Conservation (phyloP, 2,888 invertebrate species). For the Ctenicera cuprea region DNA sequence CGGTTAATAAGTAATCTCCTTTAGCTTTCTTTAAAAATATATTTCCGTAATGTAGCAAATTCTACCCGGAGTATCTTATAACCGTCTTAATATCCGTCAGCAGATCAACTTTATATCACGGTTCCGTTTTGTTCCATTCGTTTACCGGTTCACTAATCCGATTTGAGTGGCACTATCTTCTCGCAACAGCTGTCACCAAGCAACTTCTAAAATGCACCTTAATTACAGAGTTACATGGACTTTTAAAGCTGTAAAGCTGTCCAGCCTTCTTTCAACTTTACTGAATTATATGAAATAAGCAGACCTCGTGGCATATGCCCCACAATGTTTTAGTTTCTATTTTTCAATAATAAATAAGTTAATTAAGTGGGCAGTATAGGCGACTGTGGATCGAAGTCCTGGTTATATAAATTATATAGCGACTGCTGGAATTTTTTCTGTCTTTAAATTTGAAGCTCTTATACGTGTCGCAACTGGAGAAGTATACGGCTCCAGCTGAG, state of each 20-base stretch:
- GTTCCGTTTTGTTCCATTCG: conserved; percentile 64
- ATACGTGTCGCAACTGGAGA: no score
- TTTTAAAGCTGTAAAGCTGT: background rate
- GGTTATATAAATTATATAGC: no score
- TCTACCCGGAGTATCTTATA: conserved; percentile 54
- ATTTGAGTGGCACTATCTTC: conserved; percentile 62
- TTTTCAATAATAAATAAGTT: no score
- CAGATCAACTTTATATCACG: conserved; percentile 60
- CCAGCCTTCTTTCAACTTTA: background rate
- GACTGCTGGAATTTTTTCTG: no score
- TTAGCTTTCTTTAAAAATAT: conserved; percentile 41
- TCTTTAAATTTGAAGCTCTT: no score
- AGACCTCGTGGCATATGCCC: no score
- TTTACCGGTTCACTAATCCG: conserved; percentile 65
- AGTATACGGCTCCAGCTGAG: no score
- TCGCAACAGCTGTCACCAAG: conserved; percentile 56
- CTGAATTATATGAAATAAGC: background rate
- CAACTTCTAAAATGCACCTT: conserved; percentile 37
- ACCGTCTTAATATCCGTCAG: conserved; percentile 63
- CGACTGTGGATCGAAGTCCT: no score
- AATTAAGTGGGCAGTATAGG: no score
- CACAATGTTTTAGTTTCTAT: no score
- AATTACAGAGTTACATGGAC: conserved; percentile 6
- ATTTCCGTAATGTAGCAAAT: conserved; percentile 41
- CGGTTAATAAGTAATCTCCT: conserved; percentile 19